Evolutionary conservation across 2,797 vertebrate species (phyloP).

Genomic region (Rhabdomys pumilio): DNA sequence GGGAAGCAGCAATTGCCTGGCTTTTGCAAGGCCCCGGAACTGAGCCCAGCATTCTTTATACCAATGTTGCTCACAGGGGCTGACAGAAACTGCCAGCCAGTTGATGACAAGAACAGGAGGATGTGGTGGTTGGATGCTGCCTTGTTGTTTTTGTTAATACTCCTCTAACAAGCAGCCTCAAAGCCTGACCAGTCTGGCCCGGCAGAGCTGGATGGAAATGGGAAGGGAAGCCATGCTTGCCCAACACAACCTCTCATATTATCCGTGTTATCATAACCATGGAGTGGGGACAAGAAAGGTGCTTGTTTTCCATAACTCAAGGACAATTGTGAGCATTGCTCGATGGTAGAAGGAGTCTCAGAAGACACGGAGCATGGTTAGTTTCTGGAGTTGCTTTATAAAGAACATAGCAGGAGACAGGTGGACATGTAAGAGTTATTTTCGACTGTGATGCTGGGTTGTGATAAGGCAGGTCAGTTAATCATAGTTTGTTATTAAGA

Average conservation of each 20-base stretch:
- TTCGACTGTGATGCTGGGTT: background rate
- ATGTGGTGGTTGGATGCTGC: background rate
- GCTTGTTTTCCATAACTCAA: background rate
- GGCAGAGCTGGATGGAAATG: background rate
- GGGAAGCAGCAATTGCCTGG: background rate
- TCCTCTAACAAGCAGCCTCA: background rate
- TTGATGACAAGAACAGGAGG: background rate
- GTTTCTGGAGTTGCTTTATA: constrained; percentile 4
- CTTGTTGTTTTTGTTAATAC: background rate
- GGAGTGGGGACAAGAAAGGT: background rate
- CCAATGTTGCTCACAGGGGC: background rate
- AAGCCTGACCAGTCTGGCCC: background rate
- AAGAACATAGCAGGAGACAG: constrained; percentile 33
- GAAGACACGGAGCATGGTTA: background rate
- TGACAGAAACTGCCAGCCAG: background rate
- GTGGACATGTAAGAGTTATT: background rate
- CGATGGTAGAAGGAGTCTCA: background rate
- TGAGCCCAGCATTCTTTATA: background rate
- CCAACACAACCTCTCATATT: background rate
- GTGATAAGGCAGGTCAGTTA: background rate
- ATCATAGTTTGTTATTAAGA: constrained; percentile 36
- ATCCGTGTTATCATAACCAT: background rate
- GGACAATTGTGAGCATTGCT: background rate
- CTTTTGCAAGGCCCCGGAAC: background rate
- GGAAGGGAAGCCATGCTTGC: background rate